Evolutionary conservation across 2,113 vertebrate species (phyloP), one percentile per base, ranked within the genome.

Genomic region (Atractosteus spatula): DNA sequence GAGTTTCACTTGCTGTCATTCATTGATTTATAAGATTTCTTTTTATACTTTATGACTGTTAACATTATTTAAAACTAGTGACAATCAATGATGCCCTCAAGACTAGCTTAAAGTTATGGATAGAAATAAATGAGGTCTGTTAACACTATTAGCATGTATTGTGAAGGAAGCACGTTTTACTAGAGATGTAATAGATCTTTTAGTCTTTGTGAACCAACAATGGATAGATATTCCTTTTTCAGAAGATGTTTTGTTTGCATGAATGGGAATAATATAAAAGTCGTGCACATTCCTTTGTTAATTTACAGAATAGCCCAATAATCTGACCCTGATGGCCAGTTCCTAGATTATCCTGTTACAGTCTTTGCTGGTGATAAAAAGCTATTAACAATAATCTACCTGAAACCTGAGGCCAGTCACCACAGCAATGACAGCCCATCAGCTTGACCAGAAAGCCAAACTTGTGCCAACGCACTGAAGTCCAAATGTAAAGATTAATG

Each of bases 401-500:
- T 14, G 13, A 7, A 62, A 13, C 12, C 4, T 14, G 51, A 66
- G 62, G 45, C 45, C 63, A 16, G 12, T 16, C 14, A 17, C 55
- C 69, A 44, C 13, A 7, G 4, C 14, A 7, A 8, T 10, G 3
- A 17, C 3, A 8, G 8, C 61, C 17, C 3, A 47, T 42, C 57
- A 45, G 17, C 44, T 12, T n/a, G 16, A 3, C 10, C 8, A 43
- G 11, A 11, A n/a, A 44, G 43, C 57, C 65, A 61, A 13, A 51
- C 72, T 43, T 67, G 71, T 44, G 41, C 43, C 42, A 13, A 44
- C 42, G 44, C 61, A 65, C 62, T 69, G 65, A 64, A 62, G 67
- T 29, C 41, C 47, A 47, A 6, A 74, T 77, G 83, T 86, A 86
- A 89, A 84, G 89, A 78, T 83, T 87, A 88, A 81, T 83, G 85